Conservation (phyloP, 2,888 invertebrate genomes). For the Melanostoma scalare region DNA sequence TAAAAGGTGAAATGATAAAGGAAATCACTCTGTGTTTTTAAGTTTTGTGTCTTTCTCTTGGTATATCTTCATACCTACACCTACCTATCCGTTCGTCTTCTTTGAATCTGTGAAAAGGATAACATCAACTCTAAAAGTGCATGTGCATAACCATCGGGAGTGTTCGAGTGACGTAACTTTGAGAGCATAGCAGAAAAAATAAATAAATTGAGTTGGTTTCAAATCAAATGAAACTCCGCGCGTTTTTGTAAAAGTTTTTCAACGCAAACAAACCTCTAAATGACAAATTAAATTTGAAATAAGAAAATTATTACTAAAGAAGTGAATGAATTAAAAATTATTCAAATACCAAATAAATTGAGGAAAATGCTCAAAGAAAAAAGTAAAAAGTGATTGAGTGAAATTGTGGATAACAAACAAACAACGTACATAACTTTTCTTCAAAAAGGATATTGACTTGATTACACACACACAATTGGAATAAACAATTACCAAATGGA, state of each 20-base stretch:
- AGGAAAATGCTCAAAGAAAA: constrained; percentile 4
- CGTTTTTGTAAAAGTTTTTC: constrained; percentile 42
- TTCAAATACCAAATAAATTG: no score
- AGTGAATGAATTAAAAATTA: constrained; percentile 46
- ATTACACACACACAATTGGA: constrained; percentile 35
- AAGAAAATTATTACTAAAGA: neutral
- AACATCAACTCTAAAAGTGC: constrained; percentile 54
- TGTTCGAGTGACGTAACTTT: constrained; percentile 69
- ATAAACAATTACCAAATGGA: constrained; percentile 53
- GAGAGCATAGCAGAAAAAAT: constrained; percentile 16
- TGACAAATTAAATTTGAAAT: no score
- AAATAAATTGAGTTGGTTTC: neutral
- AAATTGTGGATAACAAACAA: constrained; percentile 57
- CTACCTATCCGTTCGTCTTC: constrained; percentile 26
- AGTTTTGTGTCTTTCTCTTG: neutral
- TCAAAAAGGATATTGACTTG: constrained; percentile 46
- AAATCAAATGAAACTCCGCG: constrained; percentile 13
- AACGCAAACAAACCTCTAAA: no score
- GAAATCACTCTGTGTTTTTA: constrained; percentile 8
- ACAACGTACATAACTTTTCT: constrained; percentile 1
- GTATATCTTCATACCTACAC: no score
- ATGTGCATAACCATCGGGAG: constrained; percentile 66
- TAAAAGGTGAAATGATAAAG: neutral
- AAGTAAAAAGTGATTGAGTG: constrained; percentile 2
- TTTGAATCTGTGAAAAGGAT: constrained; percentile 54